Percentiles rank a stretch among this genome's conserved stretches.
Conservation (phyloP, 2,797 vertebrate genomes). For the Helostoma temminkii region DNA sequence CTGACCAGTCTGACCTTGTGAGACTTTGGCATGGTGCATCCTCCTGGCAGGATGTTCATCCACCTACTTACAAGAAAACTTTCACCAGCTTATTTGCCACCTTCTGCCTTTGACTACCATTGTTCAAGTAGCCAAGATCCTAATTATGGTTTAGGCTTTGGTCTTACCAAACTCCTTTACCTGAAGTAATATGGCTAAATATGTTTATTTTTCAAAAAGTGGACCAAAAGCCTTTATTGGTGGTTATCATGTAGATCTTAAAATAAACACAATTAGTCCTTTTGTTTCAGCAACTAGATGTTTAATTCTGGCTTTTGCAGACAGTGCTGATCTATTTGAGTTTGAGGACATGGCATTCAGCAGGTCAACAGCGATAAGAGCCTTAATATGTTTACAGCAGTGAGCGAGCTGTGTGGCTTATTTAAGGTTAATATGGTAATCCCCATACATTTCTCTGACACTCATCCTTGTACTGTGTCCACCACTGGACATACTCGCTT, state of each 20-base stretch:
- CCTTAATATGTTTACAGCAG: slow-evolving; percentile 64
- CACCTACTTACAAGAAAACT: slow-evolving; percentile 33
- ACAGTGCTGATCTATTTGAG: slow-evolving; percentile 36
- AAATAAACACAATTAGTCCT: neutral
- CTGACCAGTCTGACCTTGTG: slow-evolving; percentile 32
- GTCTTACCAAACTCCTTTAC: neutral
- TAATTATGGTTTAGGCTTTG: slow-evolving; percentile 1
- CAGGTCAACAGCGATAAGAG: slow-evolving; percentile 60
- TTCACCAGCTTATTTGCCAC: slow-evolving; percentile 8
- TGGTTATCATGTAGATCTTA: neutral
- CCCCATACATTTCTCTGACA: slow-evolving; percentile 56
- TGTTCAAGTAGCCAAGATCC: neutral
- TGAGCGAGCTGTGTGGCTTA: slow-evolving; percentile 19
- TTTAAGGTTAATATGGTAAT: slow-evolving; percentile 68
- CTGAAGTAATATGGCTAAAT: neutral
- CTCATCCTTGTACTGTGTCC: slow-evolving; percentile 25
- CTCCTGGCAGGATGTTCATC: slow-evolving; percentile 22
- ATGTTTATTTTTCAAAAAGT: neutral
- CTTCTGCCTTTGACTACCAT: neutral
- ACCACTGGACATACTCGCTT: neutral
- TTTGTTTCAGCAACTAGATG: neutral
- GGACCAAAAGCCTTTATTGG: neutral
- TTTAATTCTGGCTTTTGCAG: slow-evolving; percentile 2
- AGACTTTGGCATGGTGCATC: slow-evolving; percentile 21
- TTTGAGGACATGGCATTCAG: slow-evolving; percentile 34